Conservation (phyloP, 1,140 invertebrate species). For the Platyscapa corneri region DNA sequence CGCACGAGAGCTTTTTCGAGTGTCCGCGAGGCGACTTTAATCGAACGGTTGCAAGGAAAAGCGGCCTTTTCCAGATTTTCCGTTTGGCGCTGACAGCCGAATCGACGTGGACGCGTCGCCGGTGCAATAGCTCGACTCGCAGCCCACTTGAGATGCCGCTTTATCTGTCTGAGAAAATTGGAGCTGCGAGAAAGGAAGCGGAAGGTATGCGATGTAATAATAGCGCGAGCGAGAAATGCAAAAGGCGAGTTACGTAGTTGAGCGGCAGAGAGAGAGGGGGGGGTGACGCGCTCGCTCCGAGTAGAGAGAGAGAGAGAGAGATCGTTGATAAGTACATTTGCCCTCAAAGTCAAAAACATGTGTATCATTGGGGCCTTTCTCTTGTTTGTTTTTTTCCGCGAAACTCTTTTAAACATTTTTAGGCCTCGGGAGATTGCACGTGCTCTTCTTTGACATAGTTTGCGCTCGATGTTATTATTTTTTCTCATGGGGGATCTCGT, state of each 20-base stretch:
- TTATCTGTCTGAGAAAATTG: neutral
- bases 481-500: neutral
- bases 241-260: neutral
- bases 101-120: too few relatives aligned
- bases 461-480: neutral
- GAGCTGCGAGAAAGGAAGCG: neutral
- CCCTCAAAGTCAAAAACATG: constrained; percentile 39
- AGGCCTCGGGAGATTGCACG: neutral
- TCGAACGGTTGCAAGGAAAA: too few relatives aligned
- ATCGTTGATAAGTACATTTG: constrained; percentile 23
- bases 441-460: neutral
- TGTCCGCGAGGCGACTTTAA: too few relatives aligned
- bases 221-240: constrained; percentile 7
- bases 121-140: too few relatives aligned
- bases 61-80: too few relatives aligned
- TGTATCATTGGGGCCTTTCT: constrained; percentile 24
- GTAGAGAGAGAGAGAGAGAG: neutral
- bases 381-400: constrained; percentile 15
- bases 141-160: too few relatives aligned
- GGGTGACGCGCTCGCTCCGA: neutral
- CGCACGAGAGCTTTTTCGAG: neutral
- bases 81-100: too few relatives aligned
- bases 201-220: constrained; percentile 11
- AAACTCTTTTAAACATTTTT: constrained; percentile 9
- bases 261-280: neutral